Base-by-base conservation (phyloP, 1,140 invertebrate species). In the Drosophila pseudoobscura region DNA sequence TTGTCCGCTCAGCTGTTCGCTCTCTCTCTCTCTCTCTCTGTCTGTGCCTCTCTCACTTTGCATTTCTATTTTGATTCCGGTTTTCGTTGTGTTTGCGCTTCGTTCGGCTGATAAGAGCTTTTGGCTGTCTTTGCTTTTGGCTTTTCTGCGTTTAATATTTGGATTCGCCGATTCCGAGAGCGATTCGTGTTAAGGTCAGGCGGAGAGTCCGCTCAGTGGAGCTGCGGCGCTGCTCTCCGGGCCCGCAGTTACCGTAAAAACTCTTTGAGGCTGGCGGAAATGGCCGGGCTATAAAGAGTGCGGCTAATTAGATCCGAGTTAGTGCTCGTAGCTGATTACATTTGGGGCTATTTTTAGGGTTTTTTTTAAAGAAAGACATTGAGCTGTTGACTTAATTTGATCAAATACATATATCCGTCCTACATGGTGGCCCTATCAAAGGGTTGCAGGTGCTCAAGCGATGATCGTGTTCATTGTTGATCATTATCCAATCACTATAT, bases 51-150 rank as follows among this genome's bases (percentile, higher is more conserved):
- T 8, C 41, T 44, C 52, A 61, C 57, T 68, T 62, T 51, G 61
- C 41, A 35, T 58, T 82, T 84, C 76, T 71, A 68, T 84, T 83
- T 77, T 85, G 76, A 85, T 80, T 85, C 80, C 75, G 80, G 80
- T 76, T 83, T 79, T 76, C 63, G 78, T 63, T 74, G 74, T 58
- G 50, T 77, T 73, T 82, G 74, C 61, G 35, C 35, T 39, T 39
- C 11, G 35, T 41, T 39, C 39, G 56, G 58, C 43, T 69, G 79
- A 83, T 82, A 82, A 83, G 63, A 65, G 31, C 44, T 65, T 64
- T 75, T 75, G 56, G 0, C 11, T 47, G 5, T 13, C 39, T 50
- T 76, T 50, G 50, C 17, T 17, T 76, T 59, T 60, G 26, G 0
- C 24, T 24, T 24, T 49, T 56, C 54, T 58, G 41, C 11, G 62